Percentiles rank a stretch among this genome's conserved stretches.
These are phyloP conservation scores for Nasonovia ribisnigri DNA, from an alignment of 2,888 invertebrate genomes.

Conservation along the genomic window DNA sequence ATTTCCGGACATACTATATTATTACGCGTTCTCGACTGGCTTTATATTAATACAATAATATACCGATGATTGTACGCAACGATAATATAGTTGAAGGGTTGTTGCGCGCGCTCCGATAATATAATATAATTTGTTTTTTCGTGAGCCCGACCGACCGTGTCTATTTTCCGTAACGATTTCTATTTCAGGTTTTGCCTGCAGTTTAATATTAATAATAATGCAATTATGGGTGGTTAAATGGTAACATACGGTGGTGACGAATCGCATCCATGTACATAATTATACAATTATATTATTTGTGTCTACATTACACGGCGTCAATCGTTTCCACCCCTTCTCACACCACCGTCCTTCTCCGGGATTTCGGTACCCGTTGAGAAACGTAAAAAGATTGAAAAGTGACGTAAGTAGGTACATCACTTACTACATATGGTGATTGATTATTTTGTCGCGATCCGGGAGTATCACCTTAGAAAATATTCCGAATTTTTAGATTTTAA, in stretches of 20 bases:
- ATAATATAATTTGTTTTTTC: constrained; percentile 11
- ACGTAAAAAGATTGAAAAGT: not conserved
- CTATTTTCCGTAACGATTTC: constrained; percentile 29
- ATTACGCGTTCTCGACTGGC: not conserved
- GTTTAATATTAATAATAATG: not conserved
- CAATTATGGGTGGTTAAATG: not conserved
- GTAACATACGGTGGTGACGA: constrained; percentile 23
- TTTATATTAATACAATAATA: not conserved
- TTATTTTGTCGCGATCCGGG: not conserved
- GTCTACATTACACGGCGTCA: not conserved
- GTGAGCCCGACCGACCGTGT: constrained; percentile 31
- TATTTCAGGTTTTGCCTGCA: constrained; percentile 42
- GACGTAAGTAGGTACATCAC: not conserved
- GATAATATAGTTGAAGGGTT: constrained; percentile 35
- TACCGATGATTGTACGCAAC: not conserved
- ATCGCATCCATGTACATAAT: not conserved
- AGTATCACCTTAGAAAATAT: not conserved
- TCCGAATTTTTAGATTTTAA: not conserved
- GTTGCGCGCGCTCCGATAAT: not conserved
- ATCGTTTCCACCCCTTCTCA: not conserved
- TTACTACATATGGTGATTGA: not conserved
- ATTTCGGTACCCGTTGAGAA: not conserved
- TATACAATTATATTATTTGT: not conserved
- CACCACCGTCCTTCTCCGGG: not conserved
- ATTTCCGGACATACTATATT: constrained; percentile 21